Conservation (phyloP, 1,140 invertebrate species). For the Bombus difficillimus region DNA sequence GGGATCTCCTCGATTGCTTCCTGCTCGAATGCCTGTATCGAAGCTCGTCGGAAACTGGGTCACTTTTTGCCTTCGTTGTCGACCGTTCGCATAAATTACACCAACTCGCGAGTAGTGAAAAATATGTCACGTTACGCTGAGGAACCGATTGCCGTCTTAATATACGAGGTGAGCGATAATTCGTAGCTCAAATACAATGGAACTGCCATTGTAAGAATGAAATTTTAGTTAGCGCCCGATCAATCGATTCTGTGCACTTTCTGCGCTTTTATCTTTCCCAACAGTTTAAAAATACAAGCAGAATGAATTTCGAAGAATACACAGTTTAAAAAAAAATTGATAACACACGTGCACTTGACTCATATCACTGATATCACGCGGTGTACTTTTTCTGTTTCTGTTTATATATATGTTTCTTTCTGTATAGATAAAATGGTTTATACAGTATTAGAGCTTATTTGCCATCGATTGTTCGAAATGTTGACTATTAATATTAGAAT, state of each 20-base stretch:
- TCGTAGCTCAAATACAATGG: background rate
- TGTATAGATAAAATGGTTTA: too few species aligned
- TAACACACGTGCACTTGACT: too few species aligned
- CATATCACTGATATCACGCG: too few species aligned
- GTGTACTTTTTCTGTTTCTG: background rate
- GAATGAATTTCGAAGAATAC: too few species aligned
- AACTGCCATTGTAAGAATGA: background rate
- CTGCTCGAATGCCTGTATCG: background rate
- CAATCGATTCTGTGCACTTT: too few species aligned
- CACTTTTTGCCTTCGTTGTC: slow-evolving; percentile 2
- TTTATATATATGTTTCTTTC: background rate
- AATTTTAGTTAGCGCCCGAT: background rate
- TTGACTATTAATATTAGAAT: background rate
- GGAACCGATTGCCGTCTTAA: background rate
- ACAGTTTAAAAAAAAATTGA: too few species aligned
- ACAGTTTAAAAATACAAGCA: too few species aligned
- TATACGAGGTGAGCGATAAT: background rate
- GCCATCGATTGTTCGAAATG: background rate
- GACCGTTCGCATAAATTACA: background rate
- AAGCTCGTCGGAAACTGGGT: background rate
- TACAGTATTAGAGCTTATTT: background rate
- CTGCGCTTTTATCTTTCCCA: too few species aligned
- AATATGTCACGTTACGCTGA: background rate
- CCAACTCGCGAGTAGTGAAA: background rate
- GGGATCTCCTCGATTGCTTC: slow-evolving; percentile 1